A percentile compares a stretch with the other conserved stretches of the same genome.
Evolutionary conservation across 2,888 invertebrate genomes (phyloP).

Genomic region (Drosophila borborema): DNA sequence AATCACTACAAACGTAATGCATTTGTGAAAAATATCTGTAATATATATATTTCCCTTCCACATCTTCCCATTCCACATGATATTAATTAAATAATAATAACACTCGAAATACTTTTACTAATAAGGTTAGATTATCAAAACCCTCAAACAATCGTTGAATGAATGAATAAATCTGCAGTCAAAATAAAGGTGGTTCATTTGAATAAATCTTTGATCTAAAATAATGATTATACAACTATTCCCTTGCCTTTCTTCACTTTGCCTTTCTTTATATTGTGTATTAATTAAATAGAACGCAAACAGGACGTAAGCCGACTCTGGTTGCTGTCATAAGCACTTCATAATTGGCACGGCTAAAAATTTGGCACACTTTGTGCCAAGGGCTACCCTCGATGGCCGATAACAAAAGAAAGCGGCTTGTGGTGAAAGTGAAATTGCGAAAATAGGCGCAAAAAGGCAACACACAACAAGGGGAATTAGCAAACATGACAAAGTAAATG

Average conservation of each 20-base stretch:
- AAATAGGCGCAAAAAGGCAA: constrained; percentile 54
- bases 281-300: constrained; percentile 28
- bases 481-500: constrained; percentile 79
- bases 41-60: too few relatives aligned
- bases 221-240: background rate
- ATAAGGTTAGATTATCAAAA: too few relatives aligned
- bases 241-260: background rate
- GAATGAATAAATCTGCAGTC: too few relatives aligned
- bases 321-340: constrained; percentile 68
- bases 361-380: constrained; percentile 68
- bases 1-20: too few relatives aligned
- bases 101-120: too few relatives aligned
- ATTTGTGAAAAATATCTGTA: too few relatives aligned
- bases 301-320: constrained; percentile 12
- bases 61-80: too few relatives aligned
- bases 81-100: too few relatives aligned
- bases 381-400: constrained; percentile 28
- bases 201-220: background rate
- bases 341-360: constrained; percentile 63
- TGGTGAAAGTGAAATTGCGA: constrained; percentile 75
- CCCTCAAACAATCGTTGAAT: too few relatives aligned
- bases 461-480: constrained; percentile 72
- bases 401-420: constrained; percentile 59
- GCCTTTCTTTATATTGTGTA: constrained; percentile 30
- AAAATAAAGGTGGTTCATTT: too few relatives aligned